These are phyloP conservation scores for Thalassaphorura encarpata DNA, from an alignment of 1,140 invertebrate genomes.

Conservation along the genomic window DNA sequence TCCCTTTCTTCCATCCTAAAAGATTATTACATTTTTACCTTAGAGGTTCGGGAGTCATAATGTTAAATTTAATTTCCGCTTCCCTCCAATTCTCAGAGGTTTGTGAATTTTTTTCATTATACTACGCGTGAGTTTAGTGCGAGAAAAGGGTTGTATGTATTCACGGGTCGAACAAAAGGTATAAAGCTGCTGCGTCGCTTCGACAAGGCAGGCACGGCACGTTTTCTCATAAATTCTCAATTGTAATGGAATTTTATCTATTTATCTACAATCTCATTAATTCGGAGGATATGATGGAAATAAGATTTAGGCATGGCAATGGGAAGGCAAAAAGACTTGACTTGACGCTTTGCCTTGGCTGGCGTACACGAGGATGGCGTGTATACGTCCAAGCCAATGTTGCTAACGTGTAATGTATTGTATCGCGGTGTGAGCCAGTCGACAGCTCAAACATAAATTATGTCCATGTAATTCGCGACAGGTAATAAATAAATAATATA, in stretches of 20 bases:
- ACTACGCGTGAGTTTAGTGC: not conserved
- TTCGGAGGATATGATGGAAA: not conserved
- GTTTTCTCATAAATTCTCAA: not conserved
- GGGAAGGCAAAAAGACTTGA: not conserved
- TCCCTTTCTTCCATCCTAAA: not conserved
- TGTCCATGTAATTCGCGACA: conserved; percentile 23
- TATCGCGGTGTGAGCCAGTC: conserved; percentile 5
- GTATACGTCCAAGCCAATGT: too few species aligned
- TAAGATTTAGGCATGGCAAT: not conserved
- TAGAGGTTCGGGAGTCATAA: not conserved
- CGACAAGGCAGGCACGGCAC: too few species aligned
- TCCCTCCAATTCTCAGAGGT: too few species aligned
- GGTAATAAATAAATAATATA: conserved; percentile 22
- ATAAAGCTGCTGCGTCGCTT: too few species aligned
- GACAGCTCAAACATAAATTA: conserved; percentile 14
- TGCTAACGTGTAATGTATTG: not conserved
- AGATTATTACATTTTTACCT: not conserved
- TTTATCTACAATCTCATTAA: not conserved
- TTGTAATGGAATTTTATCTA: not conserved
- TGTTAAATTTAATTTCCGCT: too few species aligned
- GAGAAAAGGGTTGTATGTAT: not conserved
- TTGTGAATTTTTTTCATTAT: not conserved
- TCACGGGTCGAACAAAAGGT: not conserved
- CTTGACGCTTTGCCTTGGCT: not conserved
- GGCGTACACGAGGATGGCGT: too few species aligned